Base-by-base conservation (phyloP, 1,140 invertebrate species). In the Zaprionus africanus region DNA sequence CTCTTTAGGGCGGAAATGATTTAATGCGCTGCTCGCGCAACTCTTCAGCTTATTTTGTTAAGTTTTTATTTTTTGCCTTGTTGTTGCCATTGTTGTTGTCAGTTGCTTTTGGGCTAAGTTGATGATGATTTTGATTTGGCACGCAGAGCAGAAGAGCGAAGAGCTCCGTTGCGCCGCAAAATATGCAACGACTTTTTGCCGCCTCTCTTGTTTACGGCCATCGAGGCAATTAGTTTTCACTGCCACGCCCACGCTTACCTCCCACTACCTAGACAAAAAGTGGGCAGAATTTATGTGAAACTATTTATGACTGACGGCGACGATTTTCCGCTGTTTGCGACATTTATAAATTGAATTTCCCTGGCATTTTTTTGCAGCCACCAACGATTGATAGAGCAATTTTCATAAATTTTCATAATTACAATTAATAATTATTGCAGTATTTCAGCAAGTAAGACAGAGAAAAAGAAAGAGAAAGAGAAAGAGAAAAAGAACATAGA, bases 31-130 rank as follows among this genome's bases (percentile, higher is more conserved):
- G 41, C 41, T 83, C 63, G 79, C 63, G 79, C 79, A 88, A 90
- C 81, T 88, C 85, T 79, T 78, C 78, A 88, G 85, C 85, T 88
- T 88, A 88, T 88, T 88, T 88, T 88, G 85, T 88, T 90, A 88
- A 88, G 84, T 76, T 76, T 88, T 83, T 80, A 70, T 67, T 1
- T 2, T 1, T 17, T 34, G 31, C 31, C 9, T 34, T 34, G 31
- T 36, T 57, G 11, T 64, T 46, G n/a, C 36, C 26, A 4, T 58
- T 36, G 28, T 22, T 38, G 57, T 15, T 61, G 43, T 51, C 56
- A 43, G 46, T 59, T 71, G 22, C 61, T 65, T 41, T 62, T 28
- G 22, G 24, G 19, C 26, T 51, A 54, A 49, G 69, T 66, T 70
- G 61, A 26, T 80, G 76, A 78, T 75, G 78, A 80, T 80, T 80